Conservation (phyloP, 2,888 invertebrate species). For the Dryomyza anilis region DNA sequence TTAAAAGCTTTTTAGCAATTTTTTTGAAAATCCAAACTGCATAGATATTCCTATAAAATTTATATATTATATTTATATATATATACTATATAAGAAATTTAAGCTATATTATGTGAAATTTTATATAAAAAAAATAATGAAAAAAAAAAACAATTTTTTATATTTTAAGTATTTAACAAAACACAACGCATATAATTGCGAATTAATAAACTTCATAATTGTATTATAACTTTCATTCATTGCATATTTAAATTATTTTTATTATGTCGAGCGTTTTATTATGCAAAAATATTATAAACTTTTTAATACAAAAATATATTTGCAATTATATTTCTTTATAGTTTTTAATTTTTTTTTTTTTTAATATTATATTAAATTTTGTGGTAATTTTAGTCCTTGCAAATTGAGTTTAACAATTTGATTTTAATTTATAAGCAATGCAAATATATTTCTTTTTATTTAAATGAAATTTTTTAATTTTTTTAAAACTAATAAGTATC, state of each 20-base stretch:
- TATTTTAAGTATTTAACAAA: slow-evolving; percentile 3
- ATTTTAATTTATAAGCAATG: slow-evolving; percentile 4
- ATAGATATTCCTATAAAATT: slow-evolving; percentile 43
- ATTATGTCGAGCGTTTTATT: too few relatives aligned
- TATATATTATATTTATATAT: slow-evolving; percentile 18
- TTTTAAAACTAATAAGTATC: not conserved
- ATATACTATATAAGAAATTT: slow-evolving; percentile 27
- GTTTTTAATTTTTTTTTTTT: slow-evolving; percentile 11
- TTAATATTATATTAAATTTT: slow-evolving; percentile 11
- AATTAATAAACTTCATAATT: slow-evolving; percentile 7
- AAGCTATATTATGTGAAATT: slow-evolving; percentile 21
- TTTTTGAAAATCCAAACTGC: slow-evolving; percentile 31
- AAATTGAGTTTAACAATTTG: slow-evolving; percentile 16
- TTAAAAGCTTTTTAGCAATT: slow-evolving; percentile 41
- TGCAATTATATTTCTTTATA: not conserved
- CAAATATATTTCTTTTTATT: slow-evolving; percentile 8
- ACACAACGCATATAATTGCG: not conserved
- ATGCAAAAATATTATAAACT: too few relatives aligned
- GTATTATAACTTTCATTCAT: slow-evolving; percentile 15
- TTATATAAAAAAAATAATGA: slow-evolving; percentile 21
- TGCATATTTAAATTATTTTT: too few relatives aligned
- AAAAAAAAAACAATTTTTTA: slow-evolving; percentile 24
- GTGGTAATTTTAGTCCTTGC: slow-evolving; percentile 26
- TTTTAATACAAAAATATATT: too few relatives aligned
- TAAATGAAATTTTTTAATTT: slow-evolving; percentile 18